Conservation (phyloP, 2,113 vertebrate genomes). For the Aleadryas rufinucha region DNA sequence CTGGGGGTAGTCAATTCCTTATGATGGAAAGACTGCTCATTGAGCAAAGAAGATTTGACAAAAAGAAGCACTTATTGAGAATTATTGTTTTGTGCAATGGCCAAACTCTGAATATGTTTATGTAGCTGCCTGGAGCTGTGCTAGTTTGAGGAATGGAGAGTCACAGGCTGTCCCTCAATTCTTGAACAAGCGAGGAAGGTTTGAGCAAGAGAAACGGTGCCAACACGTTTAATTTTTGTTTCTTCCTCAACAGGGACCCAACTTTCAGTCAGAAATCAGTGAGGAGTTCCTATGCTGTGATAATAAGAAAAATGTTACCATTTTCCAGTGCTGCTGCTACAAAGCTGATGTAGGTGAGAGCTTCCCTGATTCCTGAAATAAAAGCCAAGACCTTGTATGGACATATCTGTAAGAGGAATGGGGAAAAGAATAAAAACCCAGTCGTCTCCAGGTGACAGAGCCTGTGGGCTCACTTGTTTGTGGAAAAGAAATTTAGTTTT, state of each 20-base stretch:
- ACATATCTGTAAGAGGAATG: background rate
- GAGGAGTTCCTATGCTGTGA: background rate
- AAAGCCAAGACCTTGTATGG: background rate
- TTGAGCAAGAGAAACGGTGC: background rate
- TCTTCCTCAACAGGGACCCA: background rate
- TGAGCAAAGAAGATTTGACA: background rate
- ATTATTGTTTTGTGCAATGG: background rate
- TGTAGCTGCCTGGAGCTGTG: background rate
- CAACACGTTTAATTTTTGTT: background rate
- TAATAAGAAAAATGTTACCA: background rate
- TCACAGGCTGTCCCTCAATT: background rate
- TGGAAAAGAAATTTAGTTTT: background rate
- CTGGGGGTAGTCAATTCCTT: background rate
- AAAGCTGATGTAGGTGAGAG: background rate
- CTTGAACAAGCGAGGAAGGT: background rate
- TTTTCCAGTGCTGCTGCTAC: background rate
- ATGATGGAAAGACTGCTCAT: background rate
- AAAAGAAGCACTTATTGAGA: background rate
- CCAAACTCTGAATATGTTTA: background rate
- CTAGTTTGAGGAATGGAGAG: background rate
- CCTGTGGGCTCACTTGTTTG: rapidly evolving
- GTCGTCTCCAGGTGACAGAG: background rate
- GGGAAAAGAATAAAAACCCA: background rate
- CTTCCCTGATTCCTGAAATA: background rate
- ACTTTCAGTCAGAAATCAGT: background rate